phyloP scores from a whole-genome alignment of 2,797 vertebrate genomes.

The Anableps anableps region DNA sequence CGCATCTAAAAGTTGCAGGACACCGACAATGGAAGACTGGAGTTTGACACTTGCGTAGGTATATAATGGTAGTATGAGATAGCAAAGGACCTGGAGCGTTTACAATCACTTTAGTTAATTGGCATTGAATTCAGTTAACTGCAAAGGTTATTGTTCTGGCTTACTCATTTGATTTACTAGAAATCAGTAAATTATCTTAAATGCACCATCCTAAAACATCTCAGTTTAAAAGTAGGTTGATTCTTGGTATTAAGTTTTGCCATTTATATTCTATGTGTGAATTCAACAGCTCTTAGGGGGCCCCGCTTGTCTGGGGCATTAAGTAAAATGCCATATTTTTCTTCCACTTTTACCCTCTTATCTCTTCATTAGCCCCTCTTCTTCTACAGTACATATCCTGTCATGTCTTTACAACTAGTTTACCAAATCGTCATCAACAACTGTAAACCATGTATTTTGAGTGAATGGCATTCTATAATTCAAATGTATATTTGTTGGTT shows the following conservation, averaged over 20 bases:
- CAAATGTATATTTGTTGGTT: not conserved
- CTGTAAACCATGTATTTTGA: not conserved
- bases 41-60: not conserved
- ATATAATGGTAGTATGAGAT: not conserved
- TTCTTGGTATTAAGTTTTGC: no score
- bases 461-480: not conserved
- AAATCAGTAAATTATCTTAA: no score
- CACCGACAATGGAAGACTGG: not conserved
- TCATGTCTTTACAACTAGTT: not conserved
- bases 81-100: not conserved
- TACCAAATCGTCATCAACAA: not conserved
- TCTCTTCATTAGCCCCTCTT: not conserved
- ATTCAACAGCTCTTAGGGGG: no score
- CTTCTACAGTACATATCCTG: not conserved
- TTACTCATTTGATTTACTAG: no score
- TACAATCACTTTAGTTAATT: no score
- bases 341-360: not conserved
- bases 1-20: not conserved
- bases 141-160: no score
- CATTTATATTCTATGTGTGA: no score
- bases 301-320: no score
- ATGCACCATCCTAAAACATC: no score
- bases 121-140: no score
- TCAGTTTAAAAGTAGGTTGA: no score
- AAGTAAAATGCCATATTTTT: not conserved